Base-by-base conservation (phyloP, 1,140 invertebrate genomes). In the Bombus haemorrhoidalis region DNA sequence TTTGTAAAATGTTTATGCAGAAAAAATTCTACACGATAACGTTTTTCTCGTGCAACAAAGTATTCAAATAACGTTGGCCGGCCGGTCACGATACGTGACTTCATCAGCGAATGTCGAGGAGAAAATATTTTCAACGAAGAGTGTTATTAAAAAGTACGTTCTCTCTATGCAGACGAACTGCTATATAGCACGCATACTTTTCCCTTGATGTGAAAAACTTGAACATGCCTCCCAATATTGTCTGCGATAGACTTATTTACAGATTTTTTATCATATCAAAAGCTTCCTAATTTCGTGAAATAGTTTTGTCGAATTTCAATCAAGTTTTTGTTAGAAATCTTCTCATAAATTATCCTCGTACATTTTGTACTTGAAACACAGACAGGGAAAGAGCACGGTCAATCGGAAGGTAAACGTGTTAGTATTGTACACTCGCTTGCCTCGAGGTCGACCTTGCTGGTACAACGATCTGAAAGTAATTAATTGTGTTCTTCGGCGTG, bases 381-480 rank as follows among this genome's bases (percentile, higher is more conserved):
- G 34, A 18, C 1, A 76, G 47, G 22, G 47, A 59, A 34, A 57
- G 39, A 62, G n/a, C 34, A 85, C 32, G 76, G 53, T 64, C 66
- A 80, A 79, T 79, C 76, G 57, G 47, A 80, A 80, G 83, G 83
- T 62, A 69, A 80, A 80, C 76, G 68, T 41, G 53, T 47, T 28
- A 28, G 75, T 47, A 68, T 79, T 71, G 68, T 80, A 68, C 34
- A 80, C 83, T 80, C 41, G 83, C 53, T 85, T 59, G 57, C 83
- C 83, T 85, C 76, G 83, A 85, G 68, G 53, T 79, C 68, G 83
- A 79, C 83, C 83, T 85, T 85, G 83, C 68, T 62, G 53, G 76
- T 80, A 85, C 83, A 85, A 85, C 57, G 76, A 85, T 85, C 83
- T 71, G 83, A 80, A 62, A 85, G 68, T 85, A 85, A 85, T 85